Evolutionary conservation across 2,888 invertebrate species (phyloP), one percentile per base, ranked within the genome.

Genomic region (Heliconius ismenius): DNA sequence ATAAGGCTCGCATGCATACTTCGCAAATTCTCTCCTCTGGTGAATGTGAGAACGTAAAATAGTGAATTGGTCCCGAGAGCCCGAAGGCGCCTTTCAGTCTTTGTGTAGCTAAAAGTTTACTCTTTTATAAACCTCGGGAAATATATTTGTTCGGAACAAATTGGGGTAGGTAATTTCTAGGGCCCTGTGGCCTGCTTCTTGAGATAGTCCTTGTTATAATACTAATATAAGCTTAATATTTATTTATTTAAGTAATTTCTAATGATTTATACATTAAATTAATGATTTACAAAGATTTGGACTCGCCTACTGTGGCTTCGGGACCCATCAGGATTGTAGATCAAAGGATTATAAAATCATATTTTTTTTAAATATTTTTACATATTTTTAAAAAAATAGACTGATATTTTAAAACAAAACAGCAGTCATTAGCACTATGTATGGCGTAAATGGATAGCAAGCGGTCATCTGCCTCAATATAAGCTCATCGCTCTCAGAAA

Each of bases 1-100:
- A 73, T 68, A 77, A 80, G 83, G 83, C 84, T 88, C 85, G 83
- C 87, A 89, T 89, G 86, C 88, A 89, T 90, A 90, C 87, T 90
- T 89, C 87, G 88, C 87, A 88, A 89, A 89, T 87, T 86, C 86
- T 76, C 70, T 76, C 85, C 83, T 83, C 81, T 70, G 24, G 84
- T 82, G 81, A 84, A 86, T 82, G 86, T 85, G 88, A 80, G 85
- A 87, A 87, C 86, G 86, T 87, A 88, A 87, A 87, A 85, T 84
- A 81, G 83, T 77, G 83, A 83, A 88, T 87, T 82, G 88, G 85
- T 87, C 89, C 90, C 87, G 79, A 73, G 86, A 83, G 83, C 82
- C 81, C 75, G 74, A 78, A 83, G 79, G 81, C 76, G 58, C 78
- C 78, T 77, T 77, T 76, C 81, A 79, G 76, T 72, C 79, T 78